Evolutionary conservation across 2,888 invertebrate species (phyloP), one percentile per base, ranked within the genome.

Genomic region (Reticulitermes lucifugus): DNA sequence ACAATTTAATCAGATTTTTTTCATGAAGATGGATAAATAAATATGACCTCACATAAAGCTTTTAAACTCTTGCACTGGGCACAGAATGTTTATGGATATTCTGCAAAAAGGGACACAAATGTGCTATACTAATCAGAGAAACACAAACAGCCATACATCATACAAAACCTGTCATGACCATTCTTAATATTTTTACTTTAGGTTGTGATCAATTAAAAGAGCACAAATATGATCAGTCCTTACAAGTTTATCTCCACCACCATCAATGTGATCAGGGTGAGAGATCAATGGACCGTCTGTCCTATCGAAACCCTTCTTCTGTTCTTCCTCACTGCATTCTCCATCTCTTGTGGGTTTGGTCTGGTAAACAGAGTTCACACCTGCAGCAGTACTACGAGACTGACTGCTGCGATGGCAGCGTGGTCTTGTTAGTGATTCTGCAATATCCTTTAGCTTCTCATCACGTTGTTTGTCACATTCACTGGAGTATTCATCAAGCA

Each of bases 391-490:
- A 81, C 81, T 81, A 12, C 70, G 70, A 14, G 65, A 43, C 60
- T 60, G 83, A 70, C 92, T 89, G 2, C 92, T 91, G 29, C 92
- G 92, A 87, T 94, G 92, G 2, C 93, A 91, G 88, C 94, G 91
- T 41, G 96, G 95, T 89, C 95, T 92, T 21, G 96, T 96, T 88
- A 96, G 93, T 29, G 96, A 96, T 83, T 96, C 96, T 5, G 96
- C 96, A 88, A 97, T 96, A 90, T 96, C 96, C 87, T 96, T 94
- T 87, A 96, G 92, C 89, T 96, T 95, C 89, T 96, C 96, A 89
- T 94, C 94, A 46, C 94, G 92, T 86, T 93, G 93, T 81, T 91
- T 90, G 86, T 92, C 92, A 73, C 88, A 88, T 59, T 89, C 89
- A 81, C 70, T 81, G n/a, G 81, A 46, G 85, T 88, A 89, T 35